Evolutionary conservation across 2,113 vertebrate species (phyloP), one percentile per base, ranked within the genome.

Genomic region (Hyla sarda): DNA sequence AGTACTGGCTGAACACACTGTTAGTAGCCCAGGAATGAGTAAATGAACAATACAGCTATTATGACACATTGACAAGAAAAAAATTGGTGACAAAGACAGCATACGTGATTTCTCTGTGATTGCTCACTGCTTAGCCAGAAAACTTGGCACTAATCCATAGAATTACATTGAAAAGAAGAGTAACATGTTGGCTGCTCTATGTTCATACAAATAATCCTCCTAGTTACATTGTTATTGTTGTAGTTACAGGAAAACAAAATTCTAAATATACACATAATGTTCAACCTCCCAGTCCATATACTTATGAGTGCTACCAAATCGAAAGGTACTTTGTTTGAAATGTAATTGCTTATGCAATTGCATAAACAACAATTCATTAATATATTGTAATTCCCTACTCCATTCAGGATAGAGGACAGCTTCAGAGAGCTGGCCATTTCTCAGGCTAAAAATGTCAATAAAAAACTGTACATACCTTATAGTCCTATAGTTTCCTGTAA

Each of bases 11-110:
- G 28, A 37, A 37, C 32, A 37, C 76, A 54, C 0, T 77, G 17
- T 32, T 23, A 34, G 28, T 56, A 54, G 75, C 28, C 10, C 47
- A 21, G 50, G 48, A 71, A 71, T 34, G 75, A 32, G 28, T 32
- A 79, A 34, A 56, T 78, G 28, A 78, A 56, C 75, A 78, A 78
- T 78, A 3, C 75, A 58, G 30, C 52, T 79, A 56, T 79, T 79
- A 79, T 56, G 17, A 56, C 76, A 79, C 52, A 58, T 56, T 56
- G 52, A 79, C 52, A 56, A 58, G 50, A n/a, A 19, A 54, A 17
- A 77, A 54, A 54, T 30, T 54, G 48, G 75, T 77, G 75, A 77
- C 75, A 77, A 32, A 77, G 50, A 54, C 28, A 54, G 28, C 76
- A 79, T 56, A 34, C 50, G 32, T 58, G 50, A 79, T 32, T 79